phyloP scores from a whole-genome alignment of 2,797 vertebrate genomes.

The Myotis planiceps region DNA sequence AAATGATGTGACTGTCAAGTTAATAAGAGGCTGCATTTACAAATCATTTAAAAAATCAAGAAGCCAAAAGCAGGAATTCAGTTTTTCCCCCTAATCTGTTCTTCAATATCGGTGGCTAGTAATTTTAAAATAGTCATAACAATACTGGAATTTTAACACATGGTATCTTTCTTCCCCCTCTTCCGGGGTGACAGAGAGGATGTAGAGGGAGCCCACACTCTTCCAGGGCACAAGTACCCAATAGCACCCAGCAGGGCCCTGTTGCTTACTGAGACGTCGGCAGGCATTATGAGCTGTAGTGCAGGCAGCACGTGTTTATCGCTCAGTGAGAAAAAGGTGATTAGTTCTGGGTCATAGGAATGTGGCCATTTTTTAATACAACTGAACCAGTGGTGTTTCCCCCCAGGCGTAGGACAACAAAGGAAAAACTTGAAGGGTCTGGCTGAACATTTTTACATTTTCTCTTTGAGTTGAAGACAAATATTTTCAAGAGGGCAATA shows the following conservation, averaged over 20 bases:
- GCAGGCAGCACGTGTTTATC: constrained; percentile 73
- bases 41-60: constrained; percentile 61
- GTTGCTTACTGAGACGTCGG: constrained; percentile 57
- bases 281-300: background rate
- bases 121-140: background rate
- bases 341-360: constrained; percentile 75
- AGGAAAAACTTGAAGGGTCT: constrained; percentile 70
- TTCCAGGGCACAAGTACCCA: background rate
- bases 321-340: constrained; percentile 69
- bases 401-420: constrained; percentile 70
- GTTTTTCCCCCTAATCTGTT: background rate
- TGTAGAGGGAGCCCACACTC: background rate
- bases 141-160: constrained; percentile 1
- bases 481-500: constrained; percentile 79
- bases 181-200: background rate
- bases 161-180: background rate
- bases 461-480: constrained; percentile 78
- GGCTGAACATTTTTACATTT: constrained; percentile 68
- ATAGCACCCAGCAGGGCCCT: background rate
- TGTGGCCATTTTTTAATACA: constrained; percentile 73
- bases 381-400: constrained; percentile 71
- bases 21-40: constrained; percentile 6
- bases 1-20: constrained; percentile 28
- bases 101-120: background rate
- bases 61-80: constrained; percentile 54